Conservation (phyloP, 2,797 vertebrate species). For the Takifugu rubripes region DNA sequence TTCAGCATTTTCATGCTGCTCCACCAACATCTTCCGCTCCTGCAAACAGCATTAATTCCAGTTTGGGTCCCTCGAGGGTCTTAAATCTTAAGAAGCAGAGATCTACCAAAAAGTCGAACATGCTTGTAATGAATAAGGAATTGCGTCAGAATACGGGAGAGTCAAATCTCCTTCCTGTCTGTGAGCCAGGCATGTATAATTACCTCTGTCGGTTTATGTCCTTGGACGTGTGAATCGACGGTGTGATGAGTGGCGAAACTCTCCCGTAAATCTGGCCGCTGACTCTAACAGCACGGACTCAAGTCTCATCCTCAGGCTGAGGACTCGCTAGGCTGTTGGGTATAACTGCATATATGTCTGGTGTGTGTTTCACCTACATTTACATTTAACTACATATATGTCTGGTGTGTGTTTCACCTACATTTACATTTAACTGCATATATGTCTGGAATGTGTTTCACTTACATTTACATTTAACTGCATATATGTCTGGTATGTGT, state of each 20-base stretch:
- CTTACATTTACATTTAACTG: no score
- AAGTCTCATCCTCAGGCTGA: no score
- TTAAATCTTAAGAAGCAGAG: constrained; percentile 11
- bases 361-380: no score
- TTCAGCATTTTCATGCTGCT: constrained; percentile 27
- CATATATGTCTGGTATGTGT: no score
- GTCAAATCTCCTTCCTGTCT: constrained; percentile 46
- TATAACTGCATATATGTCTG: no score
- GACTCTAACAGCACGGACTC: no score
- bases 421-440: no score
- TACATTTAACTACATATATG: no score
- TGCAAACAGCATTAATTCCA: constrained; percentile 16
- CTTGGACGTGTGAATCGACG: constrained; percentile 45
- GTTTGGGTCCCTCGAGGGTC: constrained; percentile 29
- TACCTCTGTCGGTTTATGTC: constrained; percentile 44
- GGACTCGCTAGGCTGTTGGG: no score
- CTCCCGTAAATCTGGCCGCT: constrained; percentile 24
- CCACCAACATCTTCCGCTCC: no score
- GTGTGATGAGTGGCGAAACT: constrained; percentile 22
- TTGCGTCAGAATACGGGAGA: constrained; percentile 59
- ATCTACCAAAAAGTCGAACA: constrained; percentile 33
- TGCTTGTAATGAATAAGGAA: constrained; percentile 55
- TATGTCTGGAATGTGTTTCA: no score
- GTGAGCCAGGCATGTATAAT: constrained; percentile 27
- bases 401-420: no score